phyloP scores from a whole-genome alignment of 2,797 vertebrate genomes.

The Moxostoma hubbsi region DNA sequence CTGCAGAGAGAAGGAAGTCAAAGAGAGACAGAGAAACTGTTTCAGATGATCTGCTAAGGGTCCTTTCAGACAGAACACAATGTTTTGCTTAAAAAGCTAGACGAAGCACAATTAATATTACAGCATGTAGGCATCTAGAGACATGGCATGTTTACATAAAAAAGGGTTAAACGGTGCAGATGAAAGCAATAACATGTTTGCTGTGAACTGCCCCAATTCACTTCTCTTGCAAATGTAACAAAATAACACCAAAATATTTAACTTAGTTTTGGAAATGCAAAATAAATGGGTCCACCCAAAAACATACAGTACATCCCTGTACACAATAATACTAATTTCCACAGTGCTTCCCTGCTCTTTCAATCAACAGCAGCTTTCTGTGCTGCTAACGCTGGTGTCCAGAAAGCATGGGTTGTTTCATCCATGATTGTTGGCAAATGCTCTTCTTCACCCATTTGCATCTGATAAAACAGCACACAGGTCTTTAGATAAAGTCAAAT shows the following conservation, averaged over 20 bases:
- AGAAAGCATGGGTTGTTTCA: slow-evolving; percentile 19
- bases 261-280: slow-evolving; percentile 17
- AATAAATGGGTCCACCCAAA: slow-evolving; percentile 30
- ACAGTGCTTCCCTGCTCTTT: slow-evolving; percentile 30
- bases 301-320: slow-evolving; percentile 12
- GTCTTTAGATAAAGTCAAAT: slow-evolving; percentile 44
- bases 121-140: no score
- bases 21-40: slow-evolving; percentile 33
- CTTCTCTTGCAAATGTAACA: slow-evolving; percentile 37
- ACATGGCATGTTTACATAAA: no score
- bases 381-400: neutral
- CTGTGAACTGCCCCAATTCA: neutral
- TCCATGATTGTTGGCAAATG: slow-evolving; percentile 42
- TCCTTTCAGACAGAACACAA: no score
- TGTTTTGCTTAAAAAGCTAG: no score
- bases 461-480: slow-evolving; percentile 51
- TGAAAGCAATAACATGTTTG: no score
- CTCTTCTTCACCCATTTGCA: slow-evolving; percentile 38
- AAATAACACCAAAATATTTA: slow-evolving; percentile 21
- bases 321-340: slow-evolving; percentile 14
- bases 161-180: no score
- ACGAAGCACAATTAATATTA: no score
- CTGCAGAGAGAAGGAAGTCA: slow-evolving; percentile 40
- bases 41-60: slow-evolving; percentile 4
- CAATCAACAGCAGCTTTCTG: neutral